Percentiles rank a stretch among this genome's conserved stretches.
Evolutionary conservation across 2,797 vertebrate species (phyloP).

Genomic region (Botia kubotai): DNA sequence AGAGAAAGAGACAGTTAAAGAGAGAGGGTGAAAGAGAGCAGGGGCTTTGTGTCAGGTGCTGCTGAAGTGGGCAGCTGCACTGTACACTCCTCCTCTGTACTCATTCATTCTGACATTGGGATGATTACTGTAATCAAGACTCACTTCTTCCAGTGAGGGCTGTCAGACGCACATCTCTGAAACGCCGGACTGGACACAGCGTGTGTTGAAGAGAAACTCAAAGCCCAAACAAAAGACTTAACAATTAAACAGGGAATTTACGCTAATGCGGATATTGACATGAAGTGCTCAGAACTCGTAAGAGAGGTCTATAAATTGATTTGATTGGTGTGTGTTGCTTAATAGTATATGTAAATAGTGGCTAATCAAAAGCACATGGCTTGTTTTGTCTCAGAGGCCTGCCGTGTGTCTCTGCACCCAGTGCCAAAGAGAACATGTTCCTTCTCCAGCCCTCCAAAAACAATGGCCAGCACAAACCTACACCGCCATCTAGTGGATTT

Average conservation of each 20-base stretch:
- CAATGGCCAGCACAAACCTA: constrained; percentile 71
- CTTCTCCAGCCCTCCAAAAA: constrained; percentile 2
- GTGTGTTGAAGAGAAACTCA: constrained; percentile 36
- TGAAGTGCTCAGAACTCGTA: neutral
- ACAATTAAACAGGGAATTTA: constrained; percentile 31
- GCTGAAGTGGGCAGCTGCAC: constrained; percentile 64
- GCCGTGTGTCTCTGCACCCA: constrained; percentile 15
- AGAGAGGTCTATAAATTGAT: constrained; percentile 32
- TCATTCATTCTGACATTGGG: constrained; percentile 40
- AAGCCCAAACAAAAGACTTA: constrained; percentile 39
- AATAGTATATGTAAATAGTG: constrained; percentile 61
- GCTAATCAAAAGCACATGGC: constrained; percentile 31
- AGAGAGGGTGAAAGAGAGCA: constrained; percentile 44
- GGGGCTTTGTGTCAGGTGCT: constrained; percentile 61
- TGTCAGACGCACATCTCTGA: constrained; percentile 43
- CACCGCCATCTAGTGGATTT: constrained; percentile 81
- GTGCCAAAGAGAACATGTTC: constrained; percentile 18
- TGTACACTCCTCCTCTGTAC: constrained; percentile 53
- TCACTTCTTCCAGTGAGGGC: constrained; percentile 38
- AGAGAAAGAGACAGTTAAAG: constrained; percentile 48
- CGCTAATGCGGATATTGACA: constrained; percentile 19
- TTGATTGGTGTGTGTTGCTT: constrained; percentile 29
- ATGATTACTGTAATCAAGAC: constrained; percentile 57
- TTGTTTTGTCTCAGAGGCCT: constrained; percentile 34
- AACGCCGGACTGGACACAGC: constrained; percentile 49